A percentile compares a stretch with the other conserved stretches of the same genome.
Evolutionary conservation across 2,888 invertebrate species (phyloP).

Genomic region (Bugulina stolonifera): DNA sequence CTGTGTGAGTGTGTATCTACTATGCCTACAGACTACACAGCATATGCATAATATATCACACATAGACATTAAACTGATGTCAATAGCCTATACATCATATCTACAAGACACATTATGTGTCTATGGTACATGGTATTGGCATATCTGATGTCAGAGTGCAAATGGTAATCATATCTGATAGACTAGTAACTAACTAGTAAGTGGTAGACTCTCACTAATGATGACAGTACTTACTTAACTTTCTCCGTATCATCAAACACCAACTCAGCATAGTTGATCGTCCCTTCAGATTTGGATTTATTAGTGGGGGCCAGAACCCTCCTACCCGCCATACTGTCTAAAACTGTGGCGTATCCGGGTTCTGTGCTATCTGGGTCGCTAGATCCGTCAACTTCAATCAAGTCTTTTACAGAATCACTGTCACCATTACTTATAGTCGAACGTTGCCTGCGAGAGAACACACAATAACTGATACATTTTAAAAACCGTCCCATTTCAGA

Average conservation of each 20-base stretch:
- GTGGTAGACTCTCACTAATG: no score
- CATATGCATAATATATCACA: no score
- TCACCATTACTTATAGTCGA: not conserved
- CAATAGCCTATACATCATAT: no score
- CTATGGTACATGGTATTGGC: no score
- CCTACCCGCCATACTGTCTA: not conserved
- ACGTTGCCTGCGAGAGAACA: not conserved
- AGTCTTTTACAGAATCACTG: not conserved
- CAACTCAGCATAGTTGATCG: slow-evolving; percentile 1
- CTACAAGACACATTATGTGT: no score
- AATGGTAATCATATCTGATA: no score
- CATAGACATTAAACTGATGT: no score
- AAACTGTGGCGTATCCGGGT: not conserved
- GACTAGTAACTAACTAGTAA: no score
- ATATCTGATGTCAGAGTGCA: no score
- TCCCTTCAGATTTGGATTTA: slow-evolving; percentile 5
- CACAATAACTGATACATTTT: not conserved
- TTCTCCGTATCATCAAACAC: slow-evolving; percentile 6
- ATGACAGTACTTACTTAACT: no score
- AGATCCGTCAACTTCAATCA: not conserved
- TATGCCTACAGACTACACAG: no score
- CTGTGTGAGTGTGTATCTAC: no score
- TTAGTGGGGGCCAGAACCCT: not conserved
- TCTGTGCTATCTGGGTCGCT: not conserved
- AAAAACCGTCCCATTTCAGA: not conserved